Evolutionary conservation across 2,888 invertebrate genomes (phyloP).

Genomic region (Pimpla rufipes): DNA sequence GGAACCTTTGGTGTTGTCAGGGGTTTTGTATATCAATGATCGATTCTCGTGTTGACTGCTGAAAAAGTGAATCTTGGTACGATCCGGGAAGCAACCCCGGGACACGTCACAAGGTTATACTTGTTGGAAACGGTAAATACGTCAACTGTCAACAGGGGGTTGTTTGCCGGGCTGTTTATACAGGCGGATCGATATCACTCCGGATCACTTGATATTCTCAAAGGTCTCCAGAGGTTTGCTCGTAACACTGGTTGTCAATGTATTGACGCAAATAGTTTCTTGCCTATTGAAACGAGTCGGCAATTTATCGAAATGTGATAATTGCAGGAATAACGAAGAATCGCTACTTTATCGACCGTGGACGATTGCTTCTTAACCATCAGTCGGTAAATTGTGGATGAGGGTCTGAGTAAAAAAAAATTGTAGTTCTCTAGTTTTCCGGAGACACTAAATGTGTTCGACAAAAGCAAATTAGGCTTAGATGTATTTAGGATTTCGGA

Average conservation of each 20-base stretch:
- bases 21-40: neutral
- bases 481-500: too few relatives aligned
- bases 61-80: neutral
- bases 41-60: too few relatives aligned
- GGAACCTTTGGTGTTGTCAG: too few relatives aligned
- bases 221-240: neutral
- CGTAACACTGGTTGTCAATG: neutral
- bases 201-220: neutral
- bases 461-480: too few relatives aligned
- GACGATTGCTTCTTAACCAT: neutral
- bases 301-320: neutral
- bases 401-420: too few relatives aligned
- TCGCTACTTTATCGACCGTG: neutral
- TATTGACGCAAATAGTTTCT: neutral
- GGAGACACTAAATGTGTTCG: neutral
- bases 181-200: neutral
- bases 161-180: neutral
- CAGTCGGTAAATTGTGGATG: neutral
- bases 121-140: neutral
- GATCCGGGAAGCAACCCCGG: neutral
- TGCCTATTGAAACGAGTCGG: neutral
- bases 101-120: neutral
- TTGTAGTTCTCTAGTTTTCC: neutral
- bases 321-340: neutral
- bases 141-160: neutral